phyloP scores from a whole-genome alignment of 2,113 vertebrate species.

The Rutilus rutilus region DNA sequence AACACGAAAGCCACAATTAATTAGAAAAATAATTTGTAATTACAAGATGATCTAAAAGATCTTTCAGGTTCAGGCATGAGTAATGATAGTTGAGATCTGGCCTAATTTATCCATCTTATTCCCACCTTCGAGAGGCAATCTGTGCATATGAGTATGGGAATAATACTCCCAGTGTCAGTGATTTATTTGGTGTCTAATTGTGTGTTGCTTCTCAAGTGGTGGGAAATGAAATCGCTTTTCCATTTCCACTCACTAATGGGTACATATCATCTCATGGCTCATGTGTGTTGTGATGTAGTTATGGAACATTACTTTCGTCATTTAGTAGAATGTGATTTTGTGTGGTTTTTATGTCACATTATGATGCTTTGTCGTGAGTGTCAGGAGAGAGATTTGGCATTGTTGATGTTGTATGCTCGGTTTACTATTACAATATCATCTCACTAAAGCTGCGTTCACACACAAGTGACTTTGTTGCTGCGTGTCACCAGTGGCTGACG shows the following conservation, averaged over 20 bases:
- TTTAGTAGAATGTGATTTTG: slow-evolving; percentile 55
- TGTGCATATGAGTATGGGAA: slow-evolving; percentile 31
- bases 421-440: neutral
- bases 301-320: slow-evolving; percentile 65
- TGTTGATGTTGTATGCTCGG: neutral
- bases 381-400: neutral
- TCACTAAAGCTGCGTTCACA: too few relatives aligned
- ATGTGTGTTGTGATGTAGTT: slow-evolving; percentile 43
- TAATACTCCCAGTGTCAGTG: neutral
- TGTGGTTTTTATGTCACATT: slow-evolving; percentile 64
- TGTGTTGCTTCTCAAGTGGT: slow-evolving; percentile 55
- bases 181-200: neutral
- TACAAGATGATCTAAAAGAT: slow-evolving; percentile 63
- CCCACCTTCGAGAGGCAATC: slow-evolving; percentile 28
- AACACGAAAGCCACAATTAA: slow-evolving; percentile 66
- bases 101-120: slow-evolving; percentile 52
- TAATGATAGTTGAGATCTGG: slow-evolving; percentile 54
- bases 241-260: slow-evolving; percentile 42
- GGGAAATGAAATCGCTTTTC: slow-evolving; percentile 51
- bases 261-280: slow-evolving; percentile 13
- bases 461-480: too few relatives aligned
- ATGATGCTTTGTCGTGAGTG: slow-evolving; percentile 35
- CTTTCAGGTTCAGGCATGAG: slow-evolving; percentile 61
- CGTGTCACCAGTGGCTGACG: too few relatives aligned
- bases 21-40: slow-evolving; percentile 69